Conservation (phyloP, 1,140 invertebrate genomes). For the Brachionus koreanus region DNA sequence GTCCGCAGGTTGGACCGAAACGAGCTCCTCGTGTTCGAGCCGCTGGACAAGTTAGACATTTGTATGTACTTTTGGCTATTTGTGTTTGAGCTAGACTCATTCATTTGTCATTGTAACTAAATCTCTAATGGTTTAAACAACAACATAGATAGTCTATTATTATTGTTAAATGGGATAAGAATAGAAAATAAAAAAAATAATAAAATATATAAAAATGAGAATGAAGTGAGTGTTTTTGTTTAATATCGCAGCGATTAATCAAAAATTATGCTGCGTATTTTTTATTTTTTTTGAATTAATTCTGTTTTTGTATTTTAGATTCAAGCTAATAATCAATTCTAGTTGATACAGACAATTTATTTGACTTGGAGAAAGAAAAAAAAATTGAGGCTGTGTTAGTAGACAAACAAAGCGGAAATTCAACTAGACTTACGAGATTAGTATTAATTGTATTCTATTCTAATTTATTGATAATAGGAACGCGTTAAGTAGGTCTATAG, state of each 20-base stretch:
- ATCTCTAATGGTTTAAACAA: neutral
- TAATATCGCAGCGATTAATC: constrained; percentile 19
- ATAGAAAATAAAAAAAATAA: neutral
- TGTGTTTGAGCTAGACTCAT: neutral
- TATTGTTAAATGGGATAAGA: neutral
- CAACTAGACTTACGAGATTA: neutral
- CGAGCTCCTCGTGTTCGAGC: neutral
- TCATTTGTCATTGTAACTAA: neutral
- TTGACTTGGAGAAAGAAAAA: constrained; percentile 2
- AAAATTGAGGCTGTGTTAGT: neutral
- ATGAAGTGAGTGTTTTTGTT: neutral
- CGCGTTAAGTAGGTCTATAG: neutral
- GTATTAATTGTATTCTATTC: neutral
- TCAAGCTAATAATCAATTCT: neutral
- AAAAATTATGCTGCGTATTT: constrained; percentile 25
- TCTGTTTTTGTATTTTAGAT: constrained; percentile 14
- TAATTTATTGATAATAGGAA: neutral
- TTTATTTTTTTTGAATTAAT: constrained; percentile 1
- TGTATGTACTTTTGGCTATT: constrained; percentile 32
- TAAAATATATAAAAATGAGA: too few species aligned
- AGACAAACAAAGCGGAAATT: neutral
- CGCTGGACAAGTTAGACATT: constrained; percentile 32
- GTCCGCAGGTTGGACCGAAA: neutral
- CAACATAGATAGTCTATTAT: neutral
- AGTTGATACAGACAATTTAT: constrained; percentile 13